A percentile compares a stretch with the other conserved stretches of the same genome.
Evolutionary conservation across 2,888 invertebrate species (phyloP).

Genomic region (Eupithecia abbreviata): DNA sequence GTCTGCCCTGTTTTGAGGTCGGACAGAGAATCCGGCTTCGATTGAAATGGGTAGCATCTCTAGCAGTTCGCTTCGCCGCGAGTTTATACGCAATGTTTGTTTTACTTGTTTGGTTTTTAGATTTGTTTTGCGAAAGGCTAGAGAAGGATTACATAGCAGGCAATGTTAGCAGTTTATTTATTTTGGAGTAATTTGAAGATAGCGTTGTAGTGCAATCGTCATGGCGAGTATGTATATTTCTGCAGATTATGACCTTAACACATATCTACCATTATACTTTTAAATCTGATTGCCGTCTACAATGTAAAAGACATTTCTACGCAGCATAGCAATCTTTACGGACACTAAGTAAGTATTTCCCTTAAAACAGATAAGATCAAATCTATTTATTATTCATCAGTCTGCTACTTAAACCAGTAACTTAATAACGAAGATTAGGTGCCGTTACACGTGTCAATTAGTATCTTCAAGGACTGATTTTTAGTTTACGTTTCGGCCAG

Average conservation of each 20-base stretch:
- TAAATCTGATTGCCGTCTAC: neutral
- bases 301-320: neutral
- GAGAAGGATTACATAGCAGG: slow-evolving; percentile 15
- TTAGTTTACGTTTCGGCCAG: neutral
- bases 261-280: neutral
- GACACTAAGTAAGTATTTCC: neutral
- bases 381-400: neutral
- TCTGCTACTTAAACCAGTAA: neutral
- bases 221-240: neutral
- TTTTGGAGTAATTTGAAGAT: slow-evolving; percentile 3
- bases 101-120: slow-evolving; percentile 29
- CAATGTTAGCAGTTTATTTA: slow-evolving; percentile 6
- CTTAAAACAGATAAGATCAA: neutral
- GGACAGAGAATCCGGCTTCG: neutral
- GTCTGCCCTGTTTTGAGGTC: neutral
- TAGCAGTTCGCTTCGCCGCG: slow-evolving; percentile 7
- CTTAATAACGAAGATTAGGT: neutral
- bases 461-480: neutral
- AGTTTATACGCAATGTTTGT: slow-evolving; percentile 19
- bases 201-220: neutral
- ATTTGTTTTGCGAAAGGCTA: slow-evolving; percentile 30
- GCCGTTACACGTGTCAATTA: neutral
- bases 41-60: neutral
- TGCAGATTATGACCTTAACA: neutral
- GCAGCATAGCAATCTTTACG: neutral